Evolutionary conservation across 2,888 invertebrate genomes (phyloP).

Genomic region (Disparrhopalites patrizii): DNA sequence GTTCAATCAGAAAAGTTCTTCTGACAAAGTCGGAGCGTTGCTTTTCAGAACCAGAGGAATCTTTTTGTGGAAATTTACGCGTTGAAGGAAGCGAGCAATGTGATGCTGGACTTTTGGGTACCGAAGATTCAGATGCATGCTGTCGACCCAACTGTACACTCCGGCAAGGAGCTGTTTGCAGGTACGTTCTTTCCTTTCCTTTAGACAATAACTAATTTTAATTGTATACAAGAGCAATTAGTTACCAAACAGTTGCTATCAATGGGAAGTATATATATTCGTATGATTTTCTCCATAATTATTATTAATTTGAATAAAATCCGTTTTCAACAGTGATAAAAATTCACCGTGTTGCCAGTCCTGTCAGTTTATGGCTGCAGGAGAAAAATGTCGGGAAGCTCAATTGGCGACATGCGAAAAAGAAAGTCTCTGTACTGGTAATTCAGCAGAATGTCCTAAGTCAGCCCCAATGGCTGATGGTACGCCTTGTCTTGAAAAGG

Average conservation of each 20-base stretch:
- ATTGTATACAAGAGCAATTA: no score
- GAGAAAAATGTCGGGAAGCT: slow-evolving; percentile 70
- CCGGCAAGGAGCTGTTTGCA: slow-evolving; percentile 82
- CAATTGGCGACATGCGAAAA: slow-evolving; percentile 89
- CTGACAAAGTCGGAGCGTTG: slow-evolving; percentile 87
- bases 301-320: neutral
- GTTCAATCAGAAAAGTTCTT: slow-evolving; percentile 87
- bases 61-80: slow-evolving; percentile 91
- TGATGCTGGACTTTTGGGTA: slow-evolving; percentile 88
- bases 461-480: slow-evolving; percentile 82
- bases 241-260: no score
- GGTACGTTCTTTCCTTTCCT: no score
- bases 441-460: slow-evolving; percentile 73
- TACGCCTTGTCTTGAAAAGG: slow-evolving; percentile 84
- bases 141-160: slow-evolving; percentile 90
- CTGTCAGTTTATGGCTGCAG: slow-evolving; percentile 67
- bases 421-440: slow-evolving; percentile 83
- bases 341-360: slow-evolving; percentile 93
- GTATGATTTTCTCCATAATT: slow-evolving; percentile 1
- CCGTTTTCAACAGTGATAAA: slow-evolving; percentile 68
- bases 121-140: slow-evolving; percentile 88
- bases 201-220: no score
- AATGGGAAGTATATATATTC: neutral
- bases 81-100: slow-evolving; percentile 96
- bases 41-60: slow-evolving; percentile 90